Conservation (phyloP, 2,888 invertebrate species). For the Synergus gifuensis region DNA sequence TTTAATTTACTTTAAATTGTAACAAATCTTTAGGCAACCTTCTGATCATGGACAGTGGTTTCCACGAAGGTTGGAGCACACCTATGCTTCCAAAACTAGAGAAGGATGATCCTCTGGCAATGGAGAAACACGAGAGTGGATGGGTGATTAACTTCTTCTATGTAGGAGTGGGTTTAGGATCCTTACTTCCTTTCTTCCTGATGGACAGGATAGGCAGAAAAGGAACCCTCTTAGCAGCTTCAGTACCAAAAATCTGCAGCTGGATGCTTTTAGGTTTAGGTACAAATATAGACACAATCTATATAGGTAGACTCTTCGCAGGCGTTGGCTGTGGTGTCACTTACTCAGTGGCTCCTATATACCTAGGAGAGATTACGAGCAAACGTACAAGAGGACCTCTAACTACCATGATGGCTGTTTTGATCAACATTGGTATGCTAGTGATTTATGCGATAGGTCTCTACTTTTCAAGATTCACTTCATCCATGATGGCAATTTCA, state of each 20-base stretch:
- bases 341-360: conserved; percentile 74
- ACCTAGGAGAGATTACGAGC: conserved; percentile 73
- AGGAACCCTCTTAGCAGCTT: conserved; percentile 70
- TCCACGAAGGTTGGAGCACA: conserved; percentile 75
- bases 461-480: conserved; percentile 58
- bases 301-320: conserved; percentile 68
- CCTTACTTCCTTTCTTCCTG: conserved; percentile 68
- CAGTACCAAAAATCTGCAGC: conserved; percentile 71
- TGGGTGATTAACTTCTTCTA: conserved; percentile 72
- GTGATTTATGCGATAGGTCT: conserved; percentile 55
- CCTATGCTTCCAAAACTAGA: conserved; percentile 72
- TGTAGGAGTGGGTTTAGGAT: conserved; percentile 71
- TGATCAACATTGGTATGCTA: conserved; percentile 69
- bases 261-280: conserved; percentile 72
- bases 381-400: conserved; percentile 72
- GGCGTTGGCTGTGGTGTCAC: conserved; percentile 74
- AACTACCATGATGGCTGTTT: conserved; percentile 68
- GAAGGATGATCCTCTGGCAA: conserved; percentile 61
- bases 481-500: conserved; percentile 67
- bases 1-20: no score
- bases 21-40: conserved; percentile 68
- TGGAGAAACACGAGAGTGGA: conserved; percentile 55
- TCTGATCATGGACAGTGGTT: conserved; percentile 73
- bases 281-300: conserved; percentile 60
- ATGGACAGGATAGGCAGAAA: conserved; percentile 75